These are phyloP conservation scores for Oscheius onirici DNA, from an alignment of 2,888 invertebrate genomes.

Conservation along the genomic window DNA sequence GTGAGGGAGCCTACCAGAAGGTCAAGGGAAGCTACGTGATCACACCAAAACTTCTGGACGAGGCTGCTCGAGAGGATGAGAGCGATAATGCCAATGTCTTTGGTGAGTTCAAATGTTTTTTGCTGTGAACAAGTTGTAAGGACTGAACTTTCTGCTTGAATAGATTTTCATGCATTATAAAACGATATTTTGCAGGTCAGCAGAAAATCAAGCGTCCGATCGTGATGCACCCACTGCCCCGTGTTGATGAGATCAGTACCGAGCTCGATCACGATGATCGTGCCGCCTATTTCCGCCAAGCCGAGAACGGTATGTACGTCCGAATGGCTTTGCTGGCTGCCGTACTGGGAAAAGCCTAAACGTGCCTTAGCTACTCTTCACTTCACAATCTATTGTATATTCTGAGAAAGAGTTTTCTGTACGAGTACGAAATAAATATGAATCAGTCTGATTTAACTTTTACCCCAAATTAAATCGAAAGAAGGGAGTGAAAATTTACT, in stretches of 20 bases:
- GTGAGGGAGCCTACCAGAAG: constrained; percentile 35
- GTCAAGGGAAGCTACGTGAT: constrained; percentile 83
- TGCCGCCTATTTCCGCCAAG: constrained; percentile 97
- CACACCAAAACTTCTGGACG: constrained; percentile 93
- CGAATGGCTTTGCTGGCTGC: constrained; percentile 95
- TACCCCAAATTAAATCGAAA: not conserved
- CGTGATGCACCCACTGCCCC: constrained; percentile 93
- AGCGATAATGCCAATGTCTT: constrained; percentile 11
- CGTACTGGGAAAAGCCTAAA: constrained; percentile 79
- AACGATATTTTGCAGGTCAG: constrained; percentile 34
- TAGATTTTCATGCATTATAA: no score
- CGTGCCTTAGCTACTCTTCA: not conserved
- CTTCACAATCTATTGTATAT: not conserved
- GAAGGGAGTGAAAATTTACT: not conserved
- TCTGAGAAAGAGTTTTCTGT: not conserved
- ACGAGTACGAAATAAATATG: not conserved
- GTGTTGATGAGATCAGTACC: constrained; percentile 91
- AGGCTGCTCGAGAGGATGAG: constrained; percentile 66
- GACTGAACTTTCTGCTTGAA: not conserved
- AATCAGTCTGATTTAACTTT: not conserved
- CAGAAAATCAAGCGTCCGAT: constrained; percentile 52
- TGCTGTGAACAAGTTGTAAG: not conserved
- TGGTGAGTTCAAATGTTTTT: constrained; percentile 5
- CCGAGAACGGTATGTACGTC: constrained; percentile 96
- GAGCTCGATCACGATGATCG: constrained; percentile 94